These are phyloP conservation scores for Pseudoips prasinana DNA, from an alignment of 2,888 invertebrate species.

Conservation along the genomic window DNA sequence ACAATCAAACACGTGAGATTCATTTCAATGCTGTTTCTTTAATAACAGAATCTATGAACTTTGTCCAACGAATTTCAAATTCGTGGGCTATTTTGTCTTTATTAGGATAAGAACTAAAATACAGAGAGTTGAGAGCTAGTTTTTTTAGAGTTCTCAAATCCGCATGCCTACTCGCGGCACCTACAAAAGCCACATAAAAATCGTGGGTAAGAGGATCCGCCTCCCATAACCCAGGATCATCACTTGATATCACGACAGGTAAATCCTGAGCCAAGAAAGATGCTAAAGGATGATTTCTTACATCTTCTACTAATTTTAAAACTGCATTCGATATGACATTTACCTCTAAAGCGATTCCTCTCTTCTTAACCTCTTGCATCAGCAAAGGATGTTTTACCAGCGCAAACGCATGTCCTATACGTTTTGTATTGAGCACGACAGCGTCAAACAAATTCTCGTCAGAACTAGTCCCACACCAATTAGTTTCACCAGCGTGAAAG, in stretches of 20 bases:
- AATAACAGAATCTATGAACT: slow-evolving; percentile 55
- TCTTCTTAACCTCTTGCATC: slow-evolving; percentile 79
- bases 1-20: slow-evolving; percentile 12
- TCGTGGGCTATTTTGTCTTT: slow-evolving; percentile 59
- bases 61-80: slow-evolving; percentile 67
- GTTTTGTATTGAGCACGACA: slow-evolving; percentile 85
- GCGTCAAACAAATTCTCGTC: slow-evolving; percentile 91
- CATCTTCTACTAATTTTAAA: slow-evolving; percentile 85
- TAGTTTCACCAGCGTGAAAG: slow-evolving; percentile 92
- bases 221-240: slow-evolving; percentile 91
- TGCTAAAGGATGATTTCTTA: slow-evolving; percentile 89
- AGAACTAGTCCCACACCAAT: slow-evolving; percentile 84
- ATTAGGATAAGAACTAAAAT: slow-evolving; percentile 83
- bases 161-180: slow-evolving; percentile 85
- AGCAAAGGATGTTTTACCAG: slow-evolving; percentile 87
- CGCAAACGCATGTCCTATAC: slow-evolving; percentile 91
- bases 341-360: slow-evolving; percentile 87
- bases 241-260: slow-evolving; percentile 88
- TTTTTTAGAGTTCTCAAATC: slow-evolving; percentile 88
- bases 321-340: slow-evolving; percentile 91
- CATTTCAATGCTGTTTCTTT: slow-evolving; percentile 14
- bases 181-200: slow-evolving; percentile 90
- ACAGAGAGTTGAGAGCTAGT: slow-evolving; percentile 87
- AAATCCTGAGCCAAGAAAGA: slow-evolving; percentile 84
- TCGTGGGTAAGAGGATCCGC: slow-evolving; percentile 85